These are phyloP conservation scores for Tethya wilhelma DNA, from an alignment of 37 sponge, comb jelly and placozoan genomes.

Conservation along the genomic window DNA sequence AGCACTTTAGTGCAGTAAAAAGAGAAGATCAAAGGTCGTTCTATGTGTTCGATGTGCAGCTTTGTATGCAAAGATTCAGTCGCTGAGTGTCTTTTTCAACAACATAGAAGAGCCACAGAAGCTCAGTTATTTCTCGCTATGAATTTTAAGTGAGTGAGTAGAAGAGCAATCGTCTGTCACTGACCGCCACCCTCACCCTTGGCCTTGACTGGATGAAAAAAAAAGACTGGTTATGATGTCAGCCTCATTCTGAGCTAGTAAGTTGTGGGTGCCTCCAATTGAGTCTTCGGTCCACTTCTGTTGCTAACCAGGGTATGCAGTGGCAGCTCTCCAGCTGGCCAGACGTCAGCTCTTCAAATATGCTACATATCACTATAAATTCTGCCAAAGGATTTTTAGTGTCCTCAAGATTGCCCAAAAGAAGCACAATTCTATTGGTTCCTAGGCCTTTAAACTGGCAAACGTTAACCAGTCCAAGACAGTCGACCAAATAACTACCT, in stretches of 20 bases:
- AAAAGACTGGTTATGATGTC: too few relatives aligned
- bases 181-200: conserved; percentile 54
- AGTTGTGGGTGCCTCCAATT: conserved; percentile 89
- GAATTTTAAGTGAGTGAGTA: conserved; percentile 76
- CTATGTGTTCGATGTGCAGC: too few relatives aligned
- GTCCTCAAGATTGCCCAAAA: conserved; percentile 64
- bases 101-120: conserved; percentile 44
- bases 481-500: conserved; percentile 90
- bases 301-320: conserved; percentile 54
- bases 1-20: too few relatives aligned
- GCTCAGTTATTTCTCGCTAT: conserved; percentile 70
- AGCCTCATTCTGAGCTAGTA: conserved; percentile 72
- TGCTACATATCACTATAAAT: conserved; percentile 32
- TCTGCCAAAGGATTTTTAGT: conserved; percentile 76
- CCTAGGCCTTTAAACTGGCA: conserved; percentile 68
- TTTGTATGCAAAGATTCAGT: too few relatives aligned
- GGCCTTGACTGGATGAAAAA: conserved; percentile 95
- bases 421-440: conserved; percentile 31
- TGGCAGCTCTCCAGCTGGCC: conserved; percentile 45
- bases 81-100: conserved; percentile 78
- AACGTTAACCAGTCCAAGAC: conserved; percentile 72
- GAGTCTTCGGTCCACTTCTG: not conserved
- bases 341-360: conserved; percentile 33
- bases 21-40: too few relatives aligned
- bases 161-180: conserved; percentile 80